Evolutionary conservation across 2,888 invertebrate species (phyloP).

Genomic region (Trissoscelio sp.): DNA sequence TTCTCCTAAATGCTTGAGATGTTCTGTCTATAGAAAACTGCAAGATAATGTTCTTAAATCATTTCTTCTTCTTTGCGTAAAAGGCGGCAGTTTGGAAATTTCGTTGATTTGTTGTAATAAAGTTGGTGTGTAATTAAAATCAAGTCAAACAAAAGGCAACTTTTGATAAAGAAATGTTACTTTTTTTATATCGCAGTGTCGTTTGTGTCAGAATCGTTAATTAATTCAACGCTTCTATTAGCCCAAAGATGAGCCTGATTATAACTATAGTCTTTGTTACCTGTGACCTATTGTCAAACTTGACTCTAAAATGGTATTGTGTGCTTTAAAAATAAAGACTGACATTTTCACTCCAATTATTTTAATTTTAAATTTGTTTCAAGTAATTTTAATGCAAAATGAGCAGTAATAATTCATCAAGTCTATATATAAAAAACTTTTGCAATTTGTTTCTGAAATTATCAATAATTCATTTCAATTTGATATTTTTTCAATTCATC

Average conservation of each 20-base stretch:
- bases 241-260: neutral
- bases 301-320: slow-evolving; percentile 8
- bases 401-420: neutral
- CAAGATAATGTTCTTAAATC: too few relatives aligned
- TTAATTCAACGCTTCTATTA: slow-evolving; percentile 9
- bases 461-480: too few relatives aligned
- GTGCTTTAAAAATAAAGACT: neutral
- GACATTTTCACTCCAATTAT: slow-evolving; percentile 5
- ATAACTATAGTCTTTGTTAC: slow-evolving; percentile 8
- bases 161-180: neutral
- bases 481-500: too few relatives aligned
- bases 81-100: too few relatives aligned
- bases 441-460: too few relatives aligned
- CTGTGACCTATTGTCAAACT: slow-evolving; percentile 27
- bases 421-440: neutral
- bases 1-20: neutral
- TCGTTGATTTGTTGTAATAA: too few relatives aligned
- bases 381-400: neutral
- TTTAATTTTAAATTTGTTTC: neutral
- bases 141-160: too few relatives aligned
- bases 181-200: neutral
- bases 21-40: neutral
- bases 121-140: too few relatives aligned
- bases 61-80: too few relatives aligned
- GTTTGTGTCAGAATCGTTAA: neutral